These are phyloP conservation scores for Macrobrachium rosenbergii DNA, from an alignment of 1,140 invertebrate species.

Conservation along the genomic window DNA sequence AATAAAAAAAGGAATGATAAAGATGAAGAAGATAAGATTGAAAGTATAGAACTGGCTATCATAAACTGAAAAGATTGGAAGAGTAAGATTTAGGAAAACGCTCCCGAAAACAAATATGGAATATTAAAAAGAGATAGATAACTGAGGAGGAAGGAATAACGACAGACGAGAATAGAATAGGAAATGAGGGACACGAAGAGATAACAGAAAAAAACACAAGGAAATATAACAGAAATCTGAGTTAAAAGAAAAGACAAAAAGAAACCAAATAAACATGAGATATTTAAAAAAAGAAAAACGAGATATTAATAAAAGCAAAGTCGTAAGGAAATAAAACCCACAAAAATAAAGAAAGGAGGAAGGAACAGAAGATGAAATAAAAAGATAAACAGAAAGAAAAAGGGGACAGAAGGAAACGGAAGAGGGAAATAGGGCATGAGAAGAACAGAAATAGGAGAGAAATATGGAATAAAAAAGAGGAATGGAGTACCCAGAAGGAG, in stretches of 20 bases:
- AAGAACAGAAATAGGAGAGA: neutral
- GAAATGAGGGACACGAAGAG: neutral
- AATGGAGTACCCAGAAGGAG: too few relatives aligned
- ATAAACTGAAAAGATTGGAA: too few relatives aligned
- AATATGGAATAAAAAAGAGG: too few relatives aligned
- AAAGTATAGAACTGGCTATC: too few relatives aligned
- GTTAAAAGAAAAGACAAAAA: neutral
- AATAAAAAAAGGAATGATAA: too few relatives aligned
- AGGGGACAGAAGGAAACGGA: neutral
- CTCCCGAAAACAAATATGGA: too few relatives aligned
- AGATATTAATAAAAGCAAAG: too few relatives aligned
- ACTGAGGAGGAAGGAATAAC: neutral
- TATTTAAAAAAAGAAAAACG: too few relatives aligned
- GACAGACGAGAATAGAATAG: neutral
- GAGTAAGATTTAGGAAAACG: too few relatives aligned
- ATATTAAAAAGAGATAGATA: neutral
- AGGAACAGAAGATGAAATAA: neutral
- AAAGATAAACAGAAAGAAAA: neutral
- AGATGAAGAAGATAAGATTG: too few relatives aligned
- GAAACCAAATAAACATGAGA: neutral
- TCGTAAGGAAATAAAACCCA: too few relatives aligned
- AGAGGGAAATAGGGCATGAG: neutral
- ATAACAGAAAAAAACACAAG: neutral
- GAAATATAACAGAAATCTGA: neutral
- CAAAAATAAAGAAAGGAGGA: too few relatives aligned